Conservation (phyloP, 1,140 invertebrate species). For the Holcopasites calliopsidis region DNA sequence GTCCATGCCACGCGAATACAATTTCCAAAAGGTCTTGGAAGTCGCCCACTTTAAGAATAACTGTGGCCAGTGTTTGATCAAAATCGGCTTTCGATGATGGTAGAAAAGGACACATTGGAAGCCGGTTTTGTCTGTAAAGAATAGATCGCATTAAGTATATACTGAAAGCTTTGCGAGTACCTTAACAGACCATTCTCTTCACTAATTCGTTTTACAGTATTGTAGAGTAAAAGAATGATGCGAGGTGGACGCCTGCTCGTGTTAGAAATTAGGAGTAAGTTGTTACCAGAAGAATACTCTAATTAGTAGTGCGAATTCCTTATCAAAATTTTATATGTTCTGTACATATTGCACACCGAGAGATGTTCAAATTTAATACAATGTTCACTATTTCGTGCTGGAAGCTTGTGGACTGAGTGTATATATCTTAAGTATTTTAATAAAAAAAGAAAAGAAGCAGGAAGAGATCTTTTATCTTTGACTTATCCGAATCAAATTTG, state of each 20-base stretch:
- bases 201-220: constrained; percentile 25
- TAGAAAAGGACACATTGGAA: constrained; percentile 33
- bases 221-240: constrained; percentile 18
- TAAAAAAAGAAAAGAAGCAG: constrained; percentile 43
- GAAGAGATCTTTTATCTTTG: neutral
- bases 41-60: constrained; percentile 18
- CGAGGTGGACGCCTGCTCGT: too few species aligned
- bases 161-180: neutral
- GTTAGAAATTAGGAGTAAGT: neutral
- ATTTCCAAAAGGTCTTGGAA: neutral
- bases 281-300: neutral
- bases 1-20: neutral
- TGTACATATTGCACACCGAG: constrained; percentile 29
- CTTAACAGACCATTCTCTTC: neutral
- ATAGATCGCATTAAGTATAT: constrained; percentile 9
- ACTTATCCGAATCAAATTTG: neutral
- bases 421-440: constrained; percentile 61
- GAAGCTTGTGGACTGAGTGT: constrained; percentile 49
- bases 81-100: constrained; percentile 48
- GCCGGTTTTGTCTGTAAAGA: constrained; percentile 43
- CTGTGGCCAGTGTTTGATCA: constrained; percentile 40
- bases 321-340: constrained; percentile 4
- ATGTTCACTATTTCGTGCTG: constrained; percentile 23
- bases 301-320: neutral
- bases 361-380: constrained; percentile 25